Evolutionary conservation across 2,113 vertebrate species (phyloP), one percentile per base, ranked within the genome.

Genomic region (Capreolus pygargus): DNA sequence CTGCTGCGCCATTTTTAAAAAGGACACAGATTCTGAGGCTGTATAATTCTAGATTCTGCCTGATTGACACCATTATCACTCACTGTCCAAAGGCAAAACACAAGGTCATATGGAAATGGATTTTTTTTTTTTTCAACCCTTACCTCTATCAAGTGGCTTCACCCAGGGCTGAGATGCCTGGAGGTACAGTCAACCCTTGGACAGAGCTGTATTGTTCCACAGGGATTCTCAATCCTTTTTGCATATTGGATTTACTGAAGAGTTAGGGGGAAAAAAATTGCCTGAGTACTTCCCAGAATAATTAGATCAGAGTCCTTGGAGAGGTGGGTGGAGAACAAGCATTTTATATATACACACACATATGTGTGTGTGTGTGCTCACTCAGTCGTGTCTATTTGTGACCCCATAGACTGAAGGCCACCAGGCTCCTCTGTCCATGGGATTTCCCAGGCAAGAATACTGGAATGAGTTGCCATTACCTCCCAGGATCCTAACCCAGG

Each of bases 321-420:
- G 55, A 57, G 4, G 5, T 57, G 5, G 16, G 5, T 55, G 25
- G 9, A 16, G 7, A 36, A 19, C 43, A 74, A 74, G 19, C 7
- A 70, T 58, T 92, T 47, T n/a, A 54, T 90, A 27, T 8, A 27
- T 30, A 27, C 23, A 76, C 11, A 43, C 36, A 43, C 23, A 1
- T 27, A 1, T 12, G n/a, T 39, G n/a, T 39, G 5, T 39, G 19
- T 23, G 36, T 0, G 1, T 0, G 0, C 4, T 67, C 64, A 36
- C 33, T 36, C 17, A 70, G n/a, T 23, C n/a, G 11, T 36, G 17
- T 23, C 64, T 70, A 10, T 70, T 70, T 70, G 8, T 70, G n/a
- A 70, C n/a, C n/a, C n/a, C 64, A 36, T 36, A 27, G 64, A 21
- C 17, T 36, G 64, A 30, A 70, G 13, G 7, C 70, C 21, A 43